These are phyloP conservation scores for Diorhabda sublineata DNA, from an alignment of 1,140 invertebrate genomes.

Conservation along the genomic window DNA sequence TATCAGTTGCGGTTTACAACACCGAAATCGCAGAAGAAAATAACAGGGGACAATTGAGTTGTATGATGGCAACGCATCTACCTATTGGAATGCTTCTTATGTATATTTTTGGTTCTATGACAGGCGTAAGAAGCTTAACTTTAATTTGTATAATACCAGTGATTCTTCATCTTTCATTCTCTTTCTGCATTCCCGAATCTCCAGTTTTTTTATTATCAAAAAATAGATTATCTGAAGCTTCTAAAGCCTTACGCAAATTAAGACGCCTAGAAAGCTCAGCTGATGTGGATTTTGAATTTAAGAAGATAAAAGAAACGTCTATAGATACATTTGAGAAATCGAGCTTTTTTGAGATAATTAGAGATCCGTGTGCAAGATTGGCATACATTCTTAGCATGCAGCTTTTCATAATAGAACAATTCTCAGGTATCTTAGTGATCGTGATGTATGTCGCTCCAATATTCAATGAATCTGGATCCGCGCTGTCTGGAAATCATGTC, in stretches of 20 bases:
- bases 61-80: constrained; percentile 59
- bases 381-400: constrained; percentile 66
- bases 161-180: constrained; percentile 60
- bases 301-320: constrained; percentile 48
- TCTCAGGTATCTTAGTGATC: constrained; percentile 60
- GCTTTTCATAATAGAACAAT: constrained; percentile 69
- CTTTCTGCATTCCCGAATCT: constrained; percentile 74
- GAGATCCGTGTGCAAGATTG: constrained; percentile 54
- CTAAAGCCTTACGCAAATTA: constrained; percentile 60
- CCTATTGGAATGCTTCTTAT: constrained; percentile 34
- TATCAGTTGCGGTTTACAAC: constrained; percentile 51
- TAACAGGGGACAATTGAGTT: constrained; percentile 45
- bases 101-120: constrained; percentile 57
- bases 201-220: constrained; percentile 66
- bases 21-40: constrained; percentile 50
- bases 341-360: constrained; percentile 56
- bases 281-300: constrained; percentile 60
- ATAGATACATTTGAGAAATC: constrained; percentile 52
- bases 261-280: constrained; percentile 53
- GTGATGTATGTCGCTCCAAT: neutral
- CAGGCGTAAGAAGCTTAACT: constrained; percentile 60
- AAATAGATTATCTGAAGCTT: constrained; percentile 57
- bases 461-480: constrained; percentile 5
- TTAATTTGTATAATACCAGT: constrained; percentile 60
- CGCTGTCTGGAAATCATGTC: constrained; percentile 58